phyloP scores from a whole-genome alignment of 2,888 invertebrate species.

The Clanis bilineata region DNA sequence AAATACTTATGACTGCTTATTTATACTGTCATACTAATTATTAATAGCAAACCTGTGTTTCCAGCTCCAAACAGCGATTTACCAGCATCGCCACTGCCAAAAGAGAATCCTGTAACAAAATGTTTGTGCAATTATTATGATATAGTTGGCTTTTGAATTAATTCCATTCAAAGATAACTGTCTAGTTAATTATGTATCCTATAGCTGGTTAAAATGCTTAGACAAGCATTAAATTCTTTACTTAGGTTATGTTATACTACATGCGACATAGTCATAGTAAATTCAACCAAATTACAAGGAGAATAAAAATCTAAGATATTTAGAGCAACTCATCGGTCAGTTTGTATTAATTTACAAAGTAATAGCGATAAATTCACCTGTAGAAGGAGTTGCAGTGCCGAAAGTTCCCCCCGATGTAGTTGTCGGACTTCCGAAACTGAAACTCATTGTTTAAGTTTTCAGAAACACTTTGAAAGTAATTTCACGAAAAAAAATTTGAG shows the following conservation, averaged over 20 bases:
- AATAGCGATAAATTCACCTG: constrained; percentile 45
- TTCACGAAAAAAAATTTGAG: not conserved
- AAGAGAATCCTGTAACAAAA: constrained; percentile 53
- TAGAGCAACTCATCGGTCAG: too few species aligned
- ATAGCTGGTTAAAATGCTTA: too few species aligned
- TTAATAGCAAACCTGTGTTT: constrained; percentile 40
- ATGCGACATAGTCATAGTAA: not conserved
- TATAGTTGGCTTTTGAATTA: not conserved
- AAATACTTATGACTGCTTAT: too few species aligned
- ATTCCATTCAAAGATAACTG: not conserved
- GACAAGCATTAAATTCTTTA: not conserved
- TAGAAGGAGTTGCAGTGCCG: constrained; percentile 57
- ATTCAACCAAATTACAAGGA: too few species aligned
- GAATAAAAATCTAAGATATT: not conserved
- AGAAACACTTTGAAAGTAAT: not conserved
- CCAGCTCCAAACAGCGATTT: constrained; percentile 57
- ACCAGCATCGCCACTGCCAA: constrained; percentile 67
- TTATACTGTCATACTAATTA: not conserved
- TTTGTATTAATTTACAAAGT: not conserved
- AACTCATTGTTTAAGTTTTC: constrained; percentile 50
- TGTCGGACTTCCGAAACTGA: constrained; percentile 53
- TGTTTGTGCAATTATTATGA: not conserved
- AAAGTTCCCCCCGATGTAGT: constrained; percentile 61
- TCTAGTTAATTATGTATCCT: too few species aligned
- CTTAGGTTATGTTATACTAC: not conserved